phyloP scores from a whole-genome alignment of 2,113 vertebrate genomes.

The Takifugu flavidus region DNA sequence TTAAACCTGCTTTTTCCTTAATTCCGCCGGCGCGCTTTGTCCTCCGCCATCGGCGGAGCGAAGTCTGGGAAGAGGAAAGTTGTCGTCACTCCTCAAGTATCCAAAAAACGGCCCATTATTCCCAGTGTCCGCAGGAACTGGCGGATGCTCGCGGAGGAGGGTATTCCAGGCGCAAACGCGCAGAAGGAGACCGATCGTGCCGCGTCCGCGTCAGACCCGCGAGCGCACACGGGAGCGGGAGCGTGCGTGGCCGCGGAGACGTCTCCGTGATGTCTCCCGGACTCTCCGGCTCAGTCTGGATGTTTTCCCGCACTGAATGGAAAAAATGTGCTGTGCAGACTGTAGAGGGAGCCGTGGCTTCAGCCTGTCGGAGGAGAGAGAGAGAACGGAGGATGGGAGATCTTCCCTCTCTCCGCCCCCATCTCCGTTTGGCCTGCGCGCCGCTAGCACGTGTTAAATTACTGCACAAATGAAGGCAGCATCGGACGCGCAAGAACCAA shows the following conservation, averaged over 20 bases:
- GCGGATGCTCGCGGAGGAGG: background rate
- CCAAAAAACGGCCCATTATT: slow-evolving; percentile 48
- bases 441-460: background rate
- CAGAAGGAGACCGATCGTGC: background rate
- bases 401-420: background rate
- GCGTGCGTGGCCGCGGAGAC: slow-evolving; percentile 19
- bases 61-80: slow-evolving; percentile 61
- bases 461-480: background rate
- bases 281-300: slow-evolving; percentile 54
- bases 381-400: background rate
- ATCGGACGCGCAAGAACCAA: too few species aligned
- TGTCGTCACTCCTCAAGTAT: slow-evolving; percentile 70
- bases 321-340: slow-evolving; percentile 49
- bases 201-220: slow-evolving; percentile 9
- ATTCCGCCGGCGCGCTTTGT: slow-evolving; percentile 1
- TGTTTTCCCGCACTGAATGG: slow-evolving; percentile 55
- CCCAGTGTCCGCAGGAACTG: slow-evolving; percentile 21
- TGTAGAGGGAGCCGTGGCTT: slow-evolving; percentile 73
- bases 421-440: background rate
- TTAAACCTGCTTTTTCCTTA: background rate
- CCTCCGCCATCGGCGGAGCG: background rate
- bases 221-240: slow-evolving; percentile 7
- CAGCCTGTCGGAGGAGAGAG: slow-evolving; percentile 18
- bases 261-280: slow-evolving; percentile 48
- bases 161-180: slow-evolving; percentile 8